Evolutionary conservation across 2,113 vertebrate genomes (phyloP).

Genomic region (Rhinoptilus africanus): DNA sequence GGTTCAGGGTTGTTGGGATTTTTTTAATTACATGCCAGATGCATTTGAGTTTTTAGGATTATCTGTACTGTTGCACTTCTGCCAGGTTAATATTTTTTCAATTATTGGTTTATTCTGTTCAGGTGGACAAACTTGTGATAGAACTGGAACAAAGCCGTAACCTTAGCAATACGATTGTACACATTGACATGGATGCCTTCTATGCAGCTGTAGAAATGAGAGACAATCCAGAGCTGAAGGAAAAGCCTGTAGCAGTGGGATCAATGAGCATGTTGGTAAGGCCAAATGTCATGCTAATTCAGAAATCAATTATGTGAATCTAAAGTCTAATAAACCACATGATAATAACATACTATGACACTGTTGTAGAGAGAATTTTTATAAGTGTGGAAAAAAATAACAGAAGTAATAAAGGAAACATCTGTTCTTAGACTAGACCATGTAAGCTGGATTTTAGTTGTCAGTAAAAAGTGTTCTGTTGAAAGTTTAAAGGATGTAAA

Average conservation of each 20-base stretch:
- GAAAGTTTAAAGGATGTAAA: not conserved
- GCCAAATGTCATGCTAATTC: not conserved
- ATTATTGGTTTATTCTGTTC: not conserved
- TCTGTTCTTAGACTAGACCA: not conserved
- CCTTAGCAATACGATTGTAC: slow-evolving; percentile 85
- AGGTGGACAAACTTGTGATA: slow-evolving; percentile 83
- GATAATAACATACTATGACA: not conserved
- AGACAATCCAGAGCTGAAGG: slow-evolving; percentile 89
- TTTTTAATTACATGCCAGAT: not conserved
- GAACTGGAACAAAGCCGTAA: slow-evolving; percentile 85
- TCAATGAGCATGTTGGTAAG: slow-evolving; percentile 95
- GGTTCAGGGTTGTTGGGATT: not conserved
- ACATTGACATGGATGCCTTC: slow-evolving; percentile 98
- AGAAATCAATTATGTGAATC: not conserved
- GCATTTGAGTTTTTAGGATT: not conserved
- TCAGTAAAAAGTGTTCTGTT: not conserved
- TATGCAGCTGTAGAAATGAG: slow-evolving; percentile 97
- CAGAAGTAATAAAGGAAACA: not conserved
- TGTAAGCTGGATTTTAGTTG: not conserved
- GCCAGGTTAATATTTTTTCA: not conserved
- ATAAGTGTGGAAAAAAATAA: not conserved
- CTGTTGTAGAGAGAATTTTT: not conserved
- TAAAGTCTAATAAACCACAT: not conserved
- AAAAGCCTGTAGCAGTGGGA: slow-evolving; percentile 94
- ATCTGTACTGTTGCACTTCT: not conserved